phyloP scores from a whole-genome alignment of 2,797 vertebrate genomes.

The Pipistrellus pipistrellus region DNA sequence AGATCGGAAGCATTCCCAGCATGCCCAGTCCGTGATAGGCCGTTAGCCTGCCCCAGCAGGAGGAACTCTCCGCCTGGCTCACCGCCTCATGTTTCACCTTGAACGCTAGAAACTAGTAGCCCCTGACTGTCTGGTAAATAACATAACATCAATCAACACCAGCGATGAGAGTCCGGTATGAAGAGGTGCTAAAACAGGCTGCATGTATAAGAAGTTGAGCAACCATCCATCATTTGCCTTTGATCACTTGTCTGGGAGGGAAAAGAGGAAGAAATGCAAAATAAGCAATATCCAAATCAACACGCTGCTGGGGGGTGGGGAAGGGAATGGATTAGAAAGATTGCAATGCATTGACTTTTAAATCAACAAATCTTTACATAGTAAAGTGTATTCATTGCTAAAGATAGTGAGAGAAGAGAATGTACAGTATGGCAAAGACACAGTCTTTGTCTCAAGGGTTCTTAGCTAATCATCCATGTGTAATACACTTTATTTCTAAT shows the following conservation, averaged over 20 bases:
- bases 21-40: background rate
- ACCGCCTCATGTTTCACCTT: conserved; percentile 41
- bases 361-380: background rate
- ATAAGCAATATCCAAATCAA: background rate
- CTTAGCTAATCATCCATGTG: conserved; percentile 7
- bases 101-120: conserved; percentile 46
- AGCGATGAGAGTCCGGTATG: conserved; percentile 46
- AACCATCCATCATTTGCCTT: conserved; percentile 32
- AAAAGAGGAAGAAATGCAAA: conserved; percentile 33
- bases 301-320: background rate
- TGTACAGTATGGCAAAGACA: background rate
- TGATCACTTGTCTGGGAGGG: background rate
- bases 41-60: background rate
- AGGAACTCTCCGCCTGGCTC: background rate
- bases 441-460: background rate
- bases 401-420: background rate
- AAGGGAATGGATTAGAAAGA: background rate
- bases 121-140: conserved; percentile 57
- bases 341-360: background rate
- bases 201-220: conserved; percentile 37
- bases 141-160: conserved; percentile 60
- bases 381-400: background rate
- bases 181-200: conserved; percentile 13
- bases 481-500: conserved; percentile 27
- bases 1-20: background rate